Base-by-base conservation (phyloP, 2,888 invertebrate species). In the Melanostoma mellinum region DNA sequence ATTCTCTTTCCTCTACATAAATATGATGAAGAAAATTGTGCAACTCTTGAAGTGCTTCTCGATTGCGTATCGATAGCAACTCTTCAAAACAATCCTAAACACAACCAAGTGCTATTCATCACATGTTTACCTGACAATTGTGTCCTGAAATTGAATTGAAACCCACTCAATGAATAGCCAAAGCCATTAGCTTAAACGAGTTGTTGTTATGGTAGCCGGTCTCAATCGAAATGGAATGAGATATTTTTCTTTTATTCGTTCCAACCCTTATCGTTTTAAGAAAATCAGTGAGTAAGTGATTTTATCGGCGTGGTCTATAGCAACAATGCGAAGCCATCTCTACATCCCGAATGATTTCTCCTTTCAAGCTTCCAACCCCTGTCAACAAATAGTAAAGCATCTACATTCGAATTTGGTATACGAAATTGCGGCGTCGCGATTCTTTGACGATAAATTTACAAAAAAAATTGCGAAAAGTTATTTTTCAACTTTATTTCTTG, bases 141-240 rank as follows among this genome's bases (percentile, higher is more conserved):
- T 80, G 63, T 55, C 68, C 78, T 53, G 35, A 86, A 86, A 86
- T 86, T 86, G 86, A 86, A 87, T 86, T 85, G 86, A 87, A 87
- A 80, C 86, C 87, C 82, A 85, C 82, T 85, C 86, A 69, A 76
- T 86, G 86, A 87, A 87, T 86, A 85, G 82, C 74, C 40, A 77
- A 85, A 85, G 68, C 85, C 79, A 86, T 85, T 85, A 86, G 80
- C 82, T 85, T 85, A 85, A 86, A 86, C 85, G 86, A 86, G 86
- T 86, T 86, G 86, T 86, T 86, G 86, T 86, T 86, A 86, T 86
- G 86, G 86, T 86, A 86, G 85, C 86, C 67, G 55, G 50, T 56
- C 38, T 40, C 53, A 56, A 53, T 48, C 35, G 33, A 56, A 40
- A 56, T 48, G 33, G 53, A 1, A 50, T 10, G 44, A 63, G 61